Evolutionary conservation across 2,797 vertebrate species (phyloP).

Genomic region (Fundulus diaphanus): DNA sequence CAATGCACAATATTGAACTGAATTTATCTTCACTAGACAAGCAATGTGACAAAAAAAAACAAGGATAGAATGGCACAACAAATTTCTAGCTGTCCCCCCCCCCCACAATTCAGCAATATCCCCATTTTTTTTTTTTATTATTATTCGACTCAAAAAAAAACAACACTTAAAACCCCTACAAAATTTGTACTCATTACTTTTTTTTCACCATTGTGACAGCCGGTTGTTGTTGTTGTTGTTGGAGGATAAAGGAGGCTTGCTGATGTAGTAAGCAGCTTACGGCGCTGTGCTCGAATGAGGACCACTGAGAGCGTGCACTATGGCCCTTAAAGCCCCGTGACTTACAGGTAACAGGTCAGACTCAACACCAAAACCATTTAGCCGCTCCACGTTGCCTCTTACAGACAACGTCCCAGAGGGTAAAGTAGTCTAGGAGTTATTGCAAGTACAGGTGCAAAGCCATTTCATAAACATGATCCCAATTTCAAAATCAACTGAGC

Average conservation of each 20-base stretch:
- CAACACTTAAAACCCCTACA: not conserved
- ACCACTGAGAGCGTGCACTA: conserved; percentile 31
- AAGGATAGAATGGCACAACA: not conserved
- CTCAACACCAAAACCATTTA: conserved; percentile 17
- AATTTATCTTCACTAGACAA: not conserved
- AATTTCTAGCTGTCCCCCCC: not conserved
- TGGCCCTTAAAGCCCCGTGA: conserved; percentile 23
- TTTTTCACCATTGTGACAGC: not conserved
- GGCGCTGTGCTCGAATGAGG: conserved; percentile 32
- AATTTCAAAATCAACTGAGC: not conserved
- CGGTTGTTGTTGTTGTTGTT: conserved; percentile 20
- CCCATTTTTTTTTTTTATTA: not conserved
- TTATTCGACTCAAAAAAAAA: not conserved
- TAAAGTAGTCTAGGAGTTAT: not conserved
- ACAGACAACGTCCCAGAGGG: not conserved
- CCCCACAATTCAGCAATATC: not conserved
- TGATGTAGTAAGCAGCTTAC: conserved; percentile 58
- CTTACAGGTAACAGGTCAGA: conserved; percentile 15
- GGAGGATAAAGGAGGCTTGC: conserved; percentile 27
- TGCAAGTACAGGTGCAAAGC: not conserved
- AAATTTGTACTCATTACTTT: not conserved
- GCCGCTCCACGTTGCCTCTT: conserved; percentile 6
- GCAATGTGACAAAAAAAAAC: not conserved
- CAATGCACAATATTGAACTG: not conserved
- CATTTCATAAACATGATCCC: not conserved